Evolutionary conservation across 1,140 invertebrate genomes (phyloP).

Genomic region (Orchesella cincta): DNA sequence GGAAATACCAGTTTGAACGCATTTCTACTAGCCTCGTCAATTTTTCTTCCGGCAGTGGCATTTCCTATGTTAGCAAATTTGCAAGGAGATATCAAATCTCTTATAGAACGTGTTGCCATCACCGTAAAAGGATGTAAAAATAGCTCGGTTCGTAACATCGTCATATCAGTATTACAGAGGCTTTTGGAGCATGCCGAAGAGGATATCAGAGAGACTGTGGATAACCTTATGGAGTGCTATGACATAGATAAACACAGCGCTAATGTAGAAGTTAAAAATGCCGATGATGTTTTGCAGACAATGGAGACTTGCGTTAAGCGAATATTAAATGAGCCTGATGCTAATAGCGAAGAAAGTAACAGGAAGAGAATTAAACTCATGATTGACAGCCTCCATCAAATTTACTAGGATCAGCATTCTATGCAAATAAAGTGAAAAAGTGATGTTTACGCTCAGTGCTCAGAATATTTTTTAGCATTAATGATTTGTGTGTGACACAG

Average conservation of each 20-base stretch:
- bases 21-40: background rate
- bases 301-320: background rate
- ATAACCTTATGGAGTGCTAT: background rate
- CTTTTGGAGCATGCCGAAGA: background rate
- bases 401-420: too few relatives aligned
- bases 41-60: background rate
- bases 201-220: background rate
- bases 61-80: background rate
- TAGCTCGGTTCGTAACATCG: background rate
- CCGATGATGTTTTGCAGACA: background rate
- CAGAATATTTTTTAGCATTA: too few relatives aligned
- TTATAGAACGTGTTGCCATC: background rate
- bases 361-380: background rate
- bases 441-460: too few relatives aligned
- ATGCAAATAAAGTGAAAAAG: too few relatives aligned
- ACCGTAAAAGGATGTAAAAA: background rate
- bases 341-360: background rate
- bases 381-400: constrained; percentile 14
- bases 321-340: background rate
- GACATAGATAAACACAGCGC: background rate
- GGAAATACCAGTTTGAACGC: background rate
- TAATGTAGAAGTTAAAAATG: background rate
- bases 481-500: too few relatives aligned
- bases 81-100: background rate
- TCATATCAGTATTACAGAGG: background rate